Evolutionary conservation across 2,113 vertebrate species (phyloP).

Genomic region (Amblyopsis rosae): DNA sequence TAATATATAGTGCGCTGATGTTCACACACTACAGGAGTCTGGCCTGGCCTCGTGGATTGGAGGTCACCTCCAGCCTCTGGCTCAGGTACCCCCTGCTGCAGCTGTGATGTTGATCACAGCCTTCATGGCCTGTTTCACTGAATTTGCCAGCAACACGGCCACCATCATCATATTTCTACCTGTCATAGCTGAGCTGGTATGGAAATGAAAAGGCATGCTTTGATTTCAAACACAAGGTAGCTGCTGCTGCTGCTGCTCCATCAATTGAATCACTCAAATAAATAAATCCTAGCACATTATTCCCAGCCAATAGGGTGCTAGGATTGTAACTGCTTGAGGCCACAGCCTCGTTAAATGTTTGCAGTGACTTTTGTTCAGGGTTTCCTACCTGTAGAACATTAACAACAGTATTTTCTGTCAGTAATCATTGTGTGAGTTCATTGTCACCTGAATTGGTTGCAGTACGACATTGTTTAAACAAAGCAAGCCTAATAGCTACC

Average conservation of each 20-base stretch:
- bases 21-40: constrained; percentile 81
- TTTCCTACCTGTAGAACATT: constrained; percentile 56
- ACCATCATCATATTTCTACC: constrained; percentile 96
- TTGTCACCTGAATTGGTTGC: not conserved
- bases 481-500: constrained; percentile 5
- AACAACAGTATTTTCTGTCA: constrained; percentile 29
- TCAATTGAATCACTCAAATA: too few relatives aligned
- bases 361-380: constrained; percentile 19
- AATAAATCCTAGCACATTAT: too few relatives aligned
- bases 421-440: constrained; percentile 47
- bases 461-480: not conserved
- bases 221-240: not conserved
- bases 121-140: constrained; percentile 90
- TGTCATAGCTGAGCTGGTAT: constrained; percentile 90
- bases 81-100: constrained; percentile 79
- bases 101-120: constrained; percentile 87
- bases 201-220: constrained; percentile 42
- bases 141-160: constrained; percentile 97
- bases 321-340: not conserved
- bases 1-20: not conserved
- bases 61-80: constrained; percentile 86
- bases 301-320: not conserved
- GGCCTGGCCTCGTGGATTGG: constrained; percentile 94
- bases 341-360: constrained; percentile 38
- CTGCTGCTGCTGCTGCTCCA: not conserved